Evolutionary conservation across 2,113 vertebrate genomes (phyloP).

Genomic region (Saguinus midas): DNA sequence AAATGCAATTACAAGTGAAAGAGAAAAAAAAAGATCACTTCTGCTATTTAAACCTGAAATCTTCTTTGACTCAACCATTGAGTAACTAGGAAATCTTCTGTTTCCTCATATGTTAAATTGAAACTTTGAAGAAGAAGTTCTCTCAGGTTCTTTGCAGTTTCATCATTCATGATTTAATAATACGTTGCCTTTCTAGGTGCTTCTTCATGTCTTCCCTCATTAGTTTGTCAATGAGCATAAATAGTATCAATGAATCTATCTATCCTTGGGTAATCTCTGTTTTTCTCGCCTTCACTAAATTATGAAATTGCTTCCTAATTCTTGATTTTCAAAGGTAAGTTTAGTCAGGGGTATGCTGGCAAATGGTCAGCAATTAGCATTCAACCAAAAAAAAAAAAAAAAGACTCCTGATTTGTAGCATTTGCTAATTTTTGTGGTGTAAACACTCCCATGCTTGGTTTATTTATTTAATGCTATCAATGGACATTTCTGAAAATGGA

Average conservation of each 20-base stretch:
- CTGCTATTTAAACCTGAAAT: not conserved
- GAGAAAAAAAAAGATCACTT: not conserved
- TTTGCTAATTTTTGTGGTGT: not conserved
- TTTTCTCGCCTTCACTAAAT: not conserved
- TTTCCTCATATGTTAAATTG: not conserved
- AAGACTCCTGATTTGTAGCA: not conserved
- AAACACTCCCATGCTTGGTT: not conserved
- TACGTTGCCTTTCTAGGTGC: not conserved
- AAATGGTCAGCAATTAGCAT: not conserved
- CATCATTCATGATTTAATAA: not conserved
- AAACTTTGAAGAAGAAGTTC: not conserved
- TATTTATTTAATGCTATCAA: not conserved
- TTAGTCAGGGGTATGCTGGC: not conserved
- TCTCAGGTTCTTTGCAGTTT: not conserved
- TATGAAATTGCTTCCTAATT: not conserved
- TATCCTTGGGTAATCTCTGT: not conserved
- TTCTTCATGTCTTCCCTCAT: not conserved
- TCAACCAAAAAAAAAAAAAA: not conserved
- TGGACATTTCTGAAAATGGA: not conserved
- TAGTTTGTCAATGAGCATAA: not conserved
- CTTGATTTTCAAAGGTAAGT: not conserved
- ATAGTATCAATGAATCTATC: not conserved
- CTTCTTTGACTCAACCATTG: not conserved
- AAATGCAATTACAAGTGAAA: not conserved
- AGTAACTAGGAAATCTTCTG: not conserved